Evolutionary conservation across 2,888 invertebrate genomes (phyloP), one percentile per base, ranked within the genome.

Genomic region (Tetranychus piercei): DNA sequence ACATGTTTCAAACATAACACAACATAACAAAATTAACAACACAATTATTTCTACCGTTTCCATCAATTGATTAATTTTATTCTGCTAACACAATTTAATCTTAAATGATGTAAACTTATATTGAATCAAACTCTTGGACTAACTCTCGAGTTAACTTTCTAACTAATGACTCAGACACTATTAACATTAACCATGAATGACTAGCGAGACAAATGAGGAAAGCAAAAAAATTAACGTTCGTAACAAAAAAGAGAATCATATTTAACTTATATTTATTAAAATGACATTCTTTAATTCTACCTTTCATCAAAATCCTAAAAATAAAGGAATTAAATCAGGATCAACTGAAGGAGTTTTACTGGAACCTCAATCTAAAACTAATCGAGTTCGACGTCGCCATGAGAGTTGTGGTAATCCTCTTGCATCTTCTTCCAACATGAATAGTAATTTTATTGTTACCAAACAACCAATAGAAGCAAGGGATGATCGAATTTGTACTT

Each of bases 331-430:
- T 55, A 55, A 55, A 55, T 55, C 55, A 55, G 55, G 55, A 55
- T 7, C 55, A 55, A 55, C 9, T 55, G 55, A 55, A 15, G 55
- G 11, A 55, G 15, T 15, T 55, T 15, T 4, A 8, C 55, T 15
- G 55, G 55, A 55, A 55, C 15, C 55, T 55, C 9, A 9, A 15
- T 15, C 55, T 15, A 55, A 9, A 15, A 55, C 55, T 55, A 69
- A n/a, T 69, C 69, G 34, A 7, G 69, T 69, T 69, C n/a, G 69
- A 23, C 69, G 69, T 23, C 20, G 69, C 18, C 69, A 69, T 69
- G 69, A 69, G 22, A 69, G 69, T 8, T 69, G 69, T 22, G 69
- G 69, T 20, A 69, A 20, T 69, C 20, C 69, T 6, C 20, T 69
- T 20, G 20, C 69, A 23, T 20, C 11, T n/a, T 22, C 34, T 20